phyloP scores from a whole-genome alignment of 2,888 invertebrate species.

The Gymnosoma rotundatum region DNA sequence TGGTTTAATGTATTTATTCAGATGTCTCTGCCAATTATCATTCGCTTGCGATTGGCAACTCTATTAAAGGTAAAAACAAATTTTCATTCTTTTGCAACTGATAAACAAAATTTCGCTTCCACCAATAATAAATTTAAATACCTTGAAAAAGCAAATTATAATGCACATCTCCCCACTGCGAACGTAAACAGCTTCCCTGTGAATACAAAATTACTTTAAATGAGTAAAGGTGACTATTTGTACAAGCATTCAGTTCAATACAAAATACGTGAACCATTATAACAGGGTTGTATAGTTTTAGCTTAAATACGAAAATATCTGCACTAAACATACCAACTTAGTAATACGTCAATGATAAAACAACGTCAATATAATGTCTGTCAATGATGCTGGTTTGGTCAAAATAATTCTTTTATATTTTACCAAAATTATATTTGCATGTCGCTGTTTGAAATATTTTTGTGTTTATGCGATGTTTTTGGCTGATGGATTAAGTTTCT shows the following conservation, averaged over 20 bases:
- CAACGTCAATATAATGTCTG: constrained; percentile 32
- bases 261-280: constrained; percentile 24
- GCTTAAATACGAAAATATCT: background rate
- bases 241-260: background rate
- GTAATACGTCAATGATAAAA: constrained; percentile 46
- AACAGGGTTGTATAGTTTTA: background rate
- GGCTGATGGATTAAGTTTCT: constrained; percentile 8
- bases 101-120: background rate
- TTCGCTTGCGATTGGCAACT: background rate
- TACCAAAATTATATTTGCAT: constrained; percentile 6
- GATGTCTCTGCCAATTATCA: too few relatives aligned
- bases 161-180: background rate
- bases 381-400: constrained; percentile 36
- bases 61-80: background rate
- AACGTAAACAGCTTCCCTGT: constrained; percentile 11
- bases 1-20: too few relatives aligned
- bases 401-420: constrained; percentile 5
- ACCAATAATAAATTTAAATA: background rate
- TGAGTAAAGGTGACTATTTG: background rate
- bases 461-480: constrained; percentile 5
- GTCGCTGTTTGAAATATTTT: constrained; percentile 23
- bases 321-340: background rate
- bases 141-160: background rate
- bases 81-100: background rate
- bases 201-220: constrained; percentile 43